Base-by-base conservation (phyloP, 2,113 vertebrate species). In the Hippotragus niger region DNA sequence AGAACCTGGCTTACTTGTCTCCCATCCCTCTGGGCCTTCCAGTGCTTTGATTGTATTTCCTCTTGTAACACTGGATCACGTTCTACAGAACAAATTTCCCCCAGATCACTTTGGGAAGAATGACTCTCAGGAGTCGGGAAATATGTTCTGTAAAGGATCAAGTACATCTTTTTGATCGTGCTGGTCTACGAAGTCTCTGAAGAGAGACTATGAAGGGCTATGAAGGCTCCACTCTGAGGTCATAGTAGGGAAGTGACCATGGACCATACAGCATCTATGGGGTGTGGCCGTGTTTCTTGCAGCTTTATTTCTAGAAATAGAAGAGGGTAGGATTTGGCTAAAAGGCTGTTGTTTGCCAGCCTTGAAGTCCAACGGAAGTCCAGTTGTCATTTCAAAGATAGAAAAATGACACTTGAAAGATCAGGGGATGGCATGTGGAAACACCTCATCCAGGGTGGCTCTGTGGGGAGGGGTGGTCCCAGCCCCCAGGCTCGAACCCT, bases 221-320 rank as follows among this genome's bases (percentile, higher is more conserved):
- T 12, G n/a, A 71, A 31, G 40, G 33, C 33, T 57, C 16, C n/a
- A n/a, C 17, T 23, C 87, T 87, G 27, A 57, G 50, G 45, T 12
- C 9, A 11, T 3, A 10, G n/a, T 76, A 53, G 13, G 36, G 60
- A 52, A 76, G 23, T 10, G 19, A 7, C 57, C 47, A 17, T 2
- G 7, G 47, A 6, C 7, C 0, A 55, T 5, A 16, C 0, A 0
- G 15, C 8, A 15, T 45, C 1, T 0, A 23, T 7, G 16, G 45
- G 67, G 0, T 2, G 15, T 11, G 40, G 10, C 40, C 0, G 0
- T 7, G 27, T 45, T 27, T 23, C 90, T 62, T 3, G 17, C 15
- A 43, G 8, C 31, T 57, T 36, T 2, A 57, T 52, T 64, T 29
- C 62, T 47, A 45, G 52, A 33, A 81, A 43, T 40, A 74, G 74